Evolutionary conservation across 1,140 invertebrate species (phyloP), one percentile per base, ranked within the genome.

Genomic region (Orchesella cincta): DNA sequence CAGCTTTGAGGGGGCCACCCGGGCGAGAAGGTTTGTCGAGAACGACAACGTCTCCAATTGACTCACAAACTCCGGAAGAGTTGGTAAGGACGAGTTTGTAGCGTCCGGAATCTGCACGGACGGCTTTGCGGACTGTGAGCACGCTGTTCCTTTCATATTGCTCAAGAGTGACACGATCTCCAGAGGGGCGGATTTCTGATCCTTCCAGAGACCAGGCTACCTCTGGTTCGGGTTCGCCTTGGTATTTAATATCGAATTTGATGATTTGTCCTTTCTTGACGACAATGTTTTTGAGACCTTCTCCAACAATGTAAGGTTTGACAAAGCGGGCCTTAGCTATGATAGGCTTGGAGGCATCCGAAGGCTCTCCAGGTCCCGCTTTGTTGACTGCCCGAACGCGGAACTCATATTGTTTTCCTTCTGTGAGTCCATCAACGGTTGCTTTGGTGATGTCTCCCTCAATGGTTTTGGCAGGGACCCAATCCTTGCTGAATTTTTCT

Each of bases 311-410:
- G 87, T 91, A 98, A 3, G 96, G 95, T 82, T 96, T 97, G 1
- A 98, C 95, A 83, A 96, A 97, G 87, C 96, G 89, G 81, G 93
- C 94, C 87, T 98, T 98, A 72, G 96, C 96, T 83, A 97, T 93
- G 78, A 98, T 94, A 64, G 97, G 93, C 85, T 98, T 96, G 18
- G 96, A 98, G 46, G 93, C 90, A 79, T 98, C 93, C 83, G 94
- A 97, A 52, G 3, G 96, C 46, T 73, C 71, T 5, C 71, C 94
- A 84, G 94, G 94, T 70, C 97, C 97, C 74, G 93, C 97, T 85
- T 96, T 96, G 87, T 99, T 98, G 72, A 98, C 91, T 73, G 98
- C 98, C 80, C 94, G 90, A 54, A 99, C 92, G 80, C 98, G 89
- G 87, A 99, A 99, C 87, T 98, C 95, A 83, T 99, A 99, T 79